These are phyloP conservation scores for Ursus arctos DNA, from an alignment of 2,113 vertebrate species.

Conservation along the genomic window DNA sequence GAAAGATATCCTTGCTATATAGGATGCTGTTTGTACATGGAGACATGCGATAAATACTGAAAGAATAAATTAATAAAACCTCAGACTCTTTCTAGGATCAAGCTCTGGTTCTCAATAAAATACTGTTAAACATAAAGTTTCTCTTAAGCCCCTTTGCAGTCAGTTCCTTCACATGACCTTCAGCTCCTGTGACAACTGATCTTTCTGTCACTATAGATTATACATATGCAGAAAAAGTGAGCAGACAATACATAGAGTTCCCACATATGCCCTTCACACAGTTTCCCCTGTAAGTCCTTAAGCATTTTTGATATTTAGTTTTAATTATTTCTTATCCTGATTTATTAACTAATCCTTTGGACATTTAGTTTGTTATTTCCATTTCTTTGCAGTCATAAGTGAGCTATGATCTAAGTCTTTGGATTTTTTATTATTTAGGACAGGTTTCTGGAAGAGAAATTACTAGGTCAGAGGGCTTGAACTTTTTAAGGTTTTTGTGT, in stretches of 20 bases:
- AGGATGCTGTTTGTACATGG: background rate
- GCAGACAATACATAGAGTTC: background rate
- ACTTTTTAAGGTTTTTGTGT: background rate
- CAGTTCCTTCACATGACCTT: background rate
- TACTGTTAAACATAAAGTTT: background rate
- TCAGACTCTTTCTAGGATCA: background rate
- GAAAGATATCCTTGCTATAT: background rate
- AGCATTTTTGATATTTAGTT: constrained; percentile 6
- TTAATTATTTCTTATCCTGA: constrained; percentile 16
- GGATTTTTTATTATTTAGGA: constrained; percentile 55
- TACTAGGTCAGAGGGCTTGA: background rate
- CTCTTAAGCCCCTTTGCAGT: background rate
- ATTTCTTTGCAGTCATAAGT: background rate
- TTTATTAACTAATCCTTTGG: constrained; percentile 31
- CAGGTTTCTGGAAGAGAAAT: background rate
- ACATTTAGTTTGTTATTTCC: background rate
- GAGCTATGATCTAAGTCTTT: background rate
- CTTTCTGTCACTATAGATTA: constrained; percentile 14
- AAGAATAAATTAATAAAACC: constrained; percentile 18
- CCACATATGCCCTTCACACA: background rate
- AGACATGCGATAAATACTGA: background rate
- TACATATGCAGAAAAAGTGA: background rate
- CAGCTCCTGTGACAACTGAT: background rate
- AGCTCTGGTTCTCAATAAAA: background rate
- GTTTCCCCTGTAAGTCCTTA: background rate